Evolutionary conservation across 2,797 vertebrate species (phyloP).

Genomic region (Darevskia mixta): DNA sequence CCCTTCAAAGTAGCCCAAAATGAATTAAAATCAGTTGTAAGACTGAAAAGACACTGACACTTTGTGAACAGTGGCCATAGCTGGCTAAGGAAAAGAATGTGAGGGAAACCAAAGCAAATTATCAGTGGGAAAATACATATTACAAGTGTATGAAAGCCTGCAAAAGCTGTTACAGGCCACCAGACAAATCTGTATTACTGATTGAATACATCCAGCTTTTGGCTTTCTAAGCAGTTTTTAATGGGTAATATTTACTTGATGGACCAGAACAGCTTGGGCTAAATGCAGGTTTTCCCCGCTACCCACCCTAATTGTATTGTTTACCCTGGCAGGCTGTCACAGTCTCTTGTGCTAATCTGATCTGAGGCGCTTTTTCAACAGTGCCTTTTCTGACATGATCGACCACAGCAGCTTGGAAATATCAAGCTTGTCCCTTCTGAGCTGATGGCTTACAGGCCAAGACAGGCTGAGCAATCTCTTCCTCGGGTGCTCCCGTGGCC

Average conservation of each 20-base stretch:
- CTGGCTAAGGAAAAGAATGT: neutral
- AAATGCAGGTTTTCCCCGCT: slow-evolving; percentile 23
- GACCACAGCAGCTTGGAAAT: slow-evolving; percentile 48
- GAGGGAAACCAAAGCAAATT: neutral
- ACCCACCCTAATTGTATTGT: slow-evolving; percentile 34
- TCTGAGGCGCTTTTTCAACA: slow-evolving; percentile 21
- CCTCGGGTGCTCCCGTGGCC: slow-evolving; percentile 43
- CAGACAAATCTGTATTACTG: slow-evolving; percentile 33
- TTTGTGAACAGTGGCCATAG: neutral
- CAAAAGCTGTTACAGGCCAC: slow-evolving; percentile 27
- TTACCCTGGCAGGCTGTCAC: slow-evolving; percentile 37
- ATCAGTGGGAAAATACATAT: neutral
- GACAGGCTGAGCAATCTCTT: slow-evolving; percentile 27
- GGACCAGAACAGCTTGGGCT: slow-evolving; percentile 21
- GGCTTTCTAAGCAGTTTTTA: slow-evolving; percentile 40
- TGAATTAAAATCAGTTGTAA: neutral
- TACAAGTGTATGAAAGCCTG: slow-evolving; percentile 18
- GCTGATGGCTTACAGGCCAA: neutral
- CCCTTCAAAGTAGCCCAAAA: neutral
- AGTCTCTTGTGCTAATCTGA: slow-evolving; percentile 23
- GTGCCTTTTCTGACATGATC: slow-evolving; percentile 49
- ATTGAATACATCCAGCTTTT: slow-evolving; percentile 44
- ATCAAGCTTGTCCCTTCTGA: neutral
- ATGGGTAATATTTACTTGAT: slow-evolving; percentile 35
- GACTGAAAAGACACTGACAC: neutral